Percentiles rank a stretch among this genome's conserved stretches.
Evolutionary conservation across 2,797 vertebrate genomes (phyloP).

Genomic region (Merluccius polli): DNA sequence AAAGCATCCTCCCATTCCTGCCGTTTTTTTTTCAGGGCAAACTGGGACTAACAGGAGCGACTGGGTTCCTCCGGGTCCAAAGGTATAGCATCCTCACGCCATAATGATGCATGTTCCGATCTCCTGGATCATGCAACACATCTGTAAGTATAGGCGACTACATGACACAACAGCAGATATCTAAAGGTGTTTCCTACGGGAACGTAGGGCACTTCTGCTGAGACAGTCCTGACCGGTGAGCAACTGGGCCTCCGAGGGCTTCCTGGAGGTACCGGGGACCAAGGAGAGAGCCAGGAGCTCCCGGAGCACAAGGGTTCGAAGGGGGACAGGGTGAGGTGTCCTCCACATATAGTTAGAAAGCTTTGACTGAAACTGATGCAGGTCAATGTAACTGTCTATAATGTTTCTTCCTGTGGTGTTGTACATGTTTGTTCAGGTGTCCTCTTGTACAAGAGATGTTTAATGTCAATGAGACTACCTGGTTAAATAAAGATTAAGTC

Average conservation of each 20-base stretch:
- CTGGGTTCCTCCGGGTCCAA: constrained; percentile 82
- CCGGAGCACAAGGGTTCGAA: constrained; percentile 79
- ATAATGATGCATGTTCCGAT: background rate
- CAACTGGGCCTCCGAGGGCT: constrained; percentile 73
- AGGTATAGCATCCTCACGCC: constrained; percentile 63
- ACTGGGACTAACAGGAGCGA: constrained; percentile 72
- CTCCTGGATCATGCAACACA: background rate
- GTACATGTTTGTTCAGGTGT: no score
- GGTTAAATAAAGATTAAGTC: no score
- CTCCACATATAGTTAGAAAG: background rate
- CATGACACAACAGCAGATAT: background rate
- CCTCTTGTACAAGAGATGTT: no score
- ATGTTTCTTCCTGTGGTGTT: background rate
- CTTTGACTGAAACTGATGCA: background rate
- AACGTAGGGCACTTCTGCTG: constrained; percentile 57
- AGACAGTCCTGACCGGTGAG: constrained; percentile 41
- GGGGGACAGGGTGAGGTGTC: constrained; percentile 84
- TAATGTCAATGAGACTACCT: no score
- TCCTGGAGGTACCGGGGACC: constrained; percentile 71
- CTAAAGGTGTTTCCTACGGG: background rate
- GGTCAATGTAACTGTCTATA: background rate
- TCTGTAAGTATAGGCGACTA: background rate
- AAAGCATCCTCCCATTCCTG: constrained; percentile 14
- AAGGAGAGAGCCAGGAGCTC: constrained; percentile 82
- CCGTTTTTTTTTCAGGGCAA: constrained; percentile 76